Base-by-base conservation (phyloP, 2,888 invertebrate species). In the Prosapia bicincta region DNA sequence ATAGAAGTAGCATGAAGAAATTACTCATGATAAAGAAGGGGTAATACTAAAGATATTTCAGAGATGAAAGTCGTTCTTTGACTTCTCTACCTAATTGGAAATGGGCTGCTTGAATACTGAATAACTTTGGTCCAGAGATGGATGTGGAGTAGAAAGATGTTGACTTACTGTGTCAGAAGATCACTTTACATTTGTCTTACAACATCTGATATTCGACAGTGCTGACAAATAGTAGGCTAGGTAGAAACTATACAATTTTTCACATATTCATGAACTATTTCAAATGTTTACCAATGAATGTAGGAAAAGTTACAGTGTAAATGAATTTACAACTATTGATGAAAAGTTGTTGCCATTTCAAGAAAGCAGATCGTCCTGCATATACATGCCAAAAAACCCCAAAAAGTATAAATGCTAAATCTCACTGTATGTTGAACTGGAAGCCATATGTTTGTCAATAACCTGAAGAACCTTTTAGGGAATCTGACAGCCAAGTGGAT, bases 371-470 rank as follows among this genome's bases (percentile, higher is more conserved):
- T 20, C 20, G 1, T 66, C 20, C 20, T 13, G 66, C 7, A n/a
- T 20, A 25, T 66, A 66, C 15, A 66, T 66, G 13, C 13, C 13
- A 2, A 72, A 65, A 43, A 76, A 78, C n/a, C n/a, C 76, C 13
- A 70, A 69, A n/a, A 70, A 38, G 26, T 78, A 77, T 68, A 30
- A 72, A 72, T 78, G 71, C 74, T 26, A 24, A 69, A 43, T 66
- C 26, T 9, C 69, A 65, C 32, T 78, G 77, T 26, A 30, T 66
- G 13, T 23, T 13, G 24, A 76, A 71, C 24, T 30, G 66, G 24
- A 70, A 77, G 69, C 65, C 73, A 65, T 78, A 78, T 54, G 71
- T 65, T 9, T 76, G 76, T 13, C 54, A 23, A n/a, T 74, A 77
- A 67, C 69, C 78, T 10, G 76, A 69, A 1, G 78, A 70, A 28